Evolutionary conservation across 2,888 invertebrate genomes (phyloP).

Genomic region (Scaptomyza flava): DNA sequence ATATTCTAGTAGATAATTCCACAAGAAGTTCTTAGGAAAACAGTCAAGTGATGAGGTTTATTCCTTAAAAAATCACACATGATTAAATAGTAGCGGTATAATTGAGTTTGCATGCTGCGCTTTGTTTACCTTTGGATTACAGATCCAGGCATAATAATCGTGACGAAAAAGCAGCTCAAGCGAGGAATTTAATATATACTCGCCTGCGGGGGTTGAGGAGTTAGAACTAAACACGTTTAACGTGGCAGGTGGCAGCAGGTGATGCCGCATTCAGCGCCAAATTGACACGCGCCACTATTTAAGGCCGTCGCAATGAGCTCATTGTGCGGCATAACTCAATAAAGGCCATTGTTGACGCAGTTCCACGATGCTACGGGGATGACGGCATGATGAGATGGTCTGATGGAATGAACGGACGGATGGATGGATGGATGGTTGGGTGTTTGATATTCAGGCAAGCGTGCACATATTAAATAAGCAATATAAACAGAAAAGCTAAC

Average conservation of each 20-base stretch:
- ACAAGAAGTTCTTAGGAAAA: no score
- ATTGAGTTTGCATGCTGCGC: constrained; percentile 8
- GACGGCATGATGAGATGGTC: constrained; percentile 11
- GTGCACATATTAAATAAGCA: constrained; percentile 80
- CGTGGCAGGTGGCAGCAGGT: constrained; percentile 17
- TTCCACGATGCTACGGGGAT: background rate
- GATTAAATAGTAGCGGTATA: background rate
- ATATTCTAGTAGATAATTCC: no score
- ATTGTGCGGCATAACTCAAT: constrained; percentile 80
- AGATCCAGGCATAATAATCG: constrained; percentile 12
- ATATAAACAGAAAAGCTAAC: constrained; percentile 75
- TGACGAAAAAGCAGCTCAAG: constrained; percentile 18
- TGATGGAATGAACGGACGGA: constrained; percentile 21
- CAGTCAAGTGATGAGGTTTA: no score
- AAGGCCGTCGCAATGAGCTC: constrained; percentile 70
- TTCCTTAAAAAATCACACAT: background rate
- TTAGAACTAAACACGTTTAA: constrained; percentile 13
- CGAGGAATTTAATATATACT: constrained; percentile 52
- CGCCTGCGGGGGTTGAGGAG: background rate
- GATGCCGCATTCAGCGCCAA: constrained; percentile 32
- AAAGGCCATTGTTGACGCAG: constrained; percentile 67
- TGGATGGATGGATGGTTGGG: background rate
- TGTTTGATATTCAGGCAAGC: constrained; percentile 64
- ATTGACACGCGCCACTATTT: constrained; percentile 80
- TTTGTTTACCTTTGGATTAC: constrained; percentile 5